phyloP scores from a whole-genome alignment of 2,888 invertebrate species.

The Eutolmus rufibarbis region DNA sequence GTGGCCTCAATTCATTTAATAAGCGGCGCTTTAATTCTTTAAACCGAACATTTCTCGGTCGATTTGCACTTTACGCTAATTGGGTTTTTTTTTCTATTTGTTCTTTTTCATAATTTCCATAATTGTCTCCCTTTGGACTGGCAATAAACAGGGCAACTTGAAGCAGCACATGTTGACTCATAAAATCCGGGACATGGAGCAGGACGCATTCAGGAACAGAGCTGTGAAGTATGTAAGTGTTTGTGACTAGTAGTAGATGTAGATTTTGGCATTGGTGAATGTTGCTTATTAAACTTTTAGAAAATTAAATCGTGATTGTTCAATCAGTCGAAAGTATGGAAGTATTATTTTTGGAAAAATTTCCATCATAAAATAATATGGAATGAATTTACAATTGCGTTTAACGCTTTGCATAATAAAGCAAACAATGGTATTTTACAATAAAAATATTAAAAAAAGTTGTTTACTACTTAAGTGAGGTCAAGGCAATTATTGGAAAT shows the following conservation, averaged over 20 bases:
- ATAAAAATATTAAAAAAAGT: no score
- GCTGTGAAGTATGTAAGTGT: slow-evolving; percentile 62
- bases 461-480: no score
- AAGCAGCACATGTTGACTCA: slow-evolving; percentile 99
- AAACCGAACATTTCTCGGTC: neutral
- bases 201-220: slow-evolving; percentile 62
- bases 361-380: no score
- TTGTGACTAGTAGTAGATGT: neutral
- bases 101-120: slow-evolving; percentile 29
- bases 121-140: neutral
- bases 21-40: neutral
- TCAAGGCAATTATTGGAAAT: no score
- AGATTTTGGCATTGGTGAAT: neutral
- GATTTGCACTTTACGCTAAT: neutral
- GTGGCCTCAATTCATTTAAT: neutral
- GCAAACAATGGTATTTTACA: no score
- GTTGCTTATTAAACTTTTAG: neutral
- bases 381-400: no score
- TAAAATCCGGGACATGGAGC: slow-evolving; percentile 85
- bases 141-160: slow-evolving; percentile 84
- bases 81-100: slow-evolving; percentile 19
- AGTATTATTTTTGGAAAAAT: neutral
- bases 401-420: no score
- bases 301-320: neutral
- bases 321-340: neutral